Base-by-base conservation (phyloP, 2,797 vertebrate species). In the Semaprochilodus insignis region DNA sequence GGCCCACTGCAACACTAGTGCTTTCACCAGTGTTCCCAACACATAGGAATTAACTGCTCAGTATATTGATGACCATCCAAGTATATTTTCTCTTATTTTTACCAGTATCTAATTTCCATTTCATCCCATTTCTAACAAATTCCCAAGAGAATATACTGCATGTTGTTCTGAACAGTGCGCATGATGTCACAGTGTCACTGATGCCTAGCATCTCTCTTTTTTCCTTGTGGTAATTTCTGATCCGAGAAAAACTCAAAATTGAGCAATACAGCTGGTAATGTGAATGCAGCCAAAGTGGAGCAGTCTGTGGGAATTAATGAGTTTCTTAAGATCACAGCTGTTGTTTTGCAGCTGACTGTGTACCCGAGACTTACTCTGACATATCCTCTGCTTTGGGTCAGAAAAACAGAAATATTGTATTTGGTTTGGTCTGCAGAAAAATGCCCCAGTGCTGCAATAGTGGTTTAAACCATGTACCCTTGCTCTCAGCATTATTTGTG, bases 251-350 rank as follows among this genome's bases (percentile, higher is more conserved):
- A 55, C 19, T 17, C 19, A 19, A 17, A 4, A 19, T 19, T 21
- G 54, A 55, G 54, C 54, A 55, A 19, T 55, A 21, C 16, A 55
- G 44, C 44, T 48, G 44, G 44, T 48, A 48, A 48, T 13, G 44
- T 48, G 40, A 54, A 54, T 54, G 52, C 15, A 65, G 23, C 25
- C 31, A 48, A 48, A 48, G 8, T 48, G 44, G 44, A 48, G 17
- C 19, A 21, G 52, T 6, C 14, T 57, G 8, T 3, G n/a, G 51
- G 31, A 25, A 67, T 36, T 59, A 23, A 57, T 52, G 60, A 1
- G 11, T 55, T 72, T 74, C 52, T 57, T 40, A 15, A 65, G 13
- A 59, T 16, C 36, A 82, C 40, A 77, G 40, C 65, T 60, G 40
- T 11, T 44, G 59, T 44, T 66, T 67, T 73, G 34, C 48, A 48